phyloP scores from a whole-genome alignment of 2,888 invertebrate species.

The Hyalella azteca region DNA sequence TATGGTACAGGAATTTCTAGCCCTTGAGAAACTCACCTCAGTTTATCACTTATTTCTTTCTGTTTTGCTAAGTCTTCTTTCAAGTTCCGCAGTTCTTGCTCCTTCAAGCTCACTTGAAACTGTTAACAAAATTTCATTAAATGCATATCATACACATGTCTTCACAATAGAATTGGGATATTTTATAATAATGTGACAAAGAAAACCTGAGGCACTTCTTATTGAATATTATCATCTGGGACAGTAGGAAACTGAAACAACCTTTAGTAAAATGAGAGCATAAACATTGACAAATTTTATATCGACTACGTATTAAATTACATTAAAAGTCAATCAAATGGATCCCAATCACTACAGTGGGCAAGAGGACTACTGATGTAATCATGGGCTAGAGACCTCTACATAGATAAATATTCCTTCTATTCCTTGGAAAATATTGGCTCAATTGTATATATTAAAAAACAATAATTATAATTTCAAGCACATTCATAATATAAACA shows the following conservation, averaged over 20 bases:
- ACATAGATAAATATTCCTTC: neutral
- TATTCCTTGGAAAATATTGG: neutral
- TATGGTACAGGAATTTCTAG: too few relatives aligned
- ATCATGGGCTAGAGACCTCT: neutral
- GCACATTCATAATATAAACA: too few relatives aligned
- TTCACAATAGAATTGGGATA: too few relatives aligned
- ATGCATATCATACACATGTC: too few relatives aligned
- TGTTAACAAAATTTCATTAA: neutral
- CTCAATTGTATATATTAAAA: too few relatives aligned
- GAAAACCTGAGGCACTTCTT: too few relatives aligned
- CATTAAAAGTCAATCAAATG: neutral
- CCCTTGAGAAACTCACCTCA: neutral
- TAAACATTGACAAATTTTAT: neutral
- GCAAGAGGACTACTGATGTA: neutral
- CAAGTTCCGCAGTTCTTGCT: slow-evolving; percentile 13
- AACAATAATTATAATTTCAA: too few relatives aligned
- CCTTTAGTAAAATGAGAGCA: neutral
- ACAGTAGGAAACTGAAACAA: neutral
- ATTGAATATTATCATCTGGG: too few relatives aligned
- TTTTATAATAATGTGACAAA: too few relatives aligned
- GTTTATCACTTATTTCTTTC: neutral
- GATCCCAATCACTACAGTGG: neutral
- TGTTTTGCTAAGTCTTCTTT: neutral
- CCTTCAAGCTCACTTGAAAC: slow-evolving; percentile 36
- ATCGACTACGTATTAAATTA: neutral